A percentile compares a stretch with the other conserved stretches of the same genome.
Evolutionary conservation across 2,797 vertebrate genomes (phyloP).

Genomic region (Lutjanus campechanus): DNA sequence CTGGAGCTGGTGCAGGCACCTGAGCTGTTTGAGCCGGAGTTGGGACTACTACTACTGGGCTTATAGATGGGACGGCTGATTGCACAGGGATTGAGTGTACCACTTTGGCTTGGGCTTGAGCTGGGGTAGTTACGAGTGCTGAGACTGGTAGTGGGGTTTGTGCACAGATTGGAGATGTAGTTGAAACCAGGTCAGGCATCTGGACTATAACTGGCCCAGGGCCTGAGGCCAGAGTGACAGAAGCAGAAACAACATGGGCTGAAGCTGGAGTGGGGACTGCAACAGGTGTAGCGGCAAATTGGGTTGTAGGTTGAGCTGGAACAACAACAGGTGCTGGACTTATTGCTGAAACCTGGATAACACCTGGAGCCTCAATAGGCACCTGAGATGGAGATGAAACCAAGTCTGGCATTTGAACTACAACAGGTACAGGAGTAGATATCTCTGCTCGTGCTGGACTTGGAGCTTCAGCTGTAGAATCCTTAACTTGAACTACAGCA

Average conservation of each 20-base stretch:
- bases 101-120: slow-evolving; percentile 66
- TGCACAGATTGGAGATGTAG: slow-evolving; percentile 68
- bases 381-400: slow-evolving; percentile 80
- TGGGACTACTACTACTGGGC: slow-evolving; percentile 39
- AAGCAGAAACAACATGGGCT: slow-evolving; percentile 33
- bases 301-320: slow-evolving; percentile 53
- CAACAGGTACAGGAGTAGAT: slow-evolving; percentile 43
- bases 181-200: slow-evolving; percentile 82
- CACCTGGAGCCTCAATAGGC: slow-evolving; percentile 52
- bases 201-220: slow-evolving; percentile 76
- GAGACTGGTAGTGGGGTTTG: slow-evolving; percentile 67
- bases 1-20: slow-evolving; percentile 32
- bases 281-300: slow-evolving; percentile 45
- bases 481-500: slow-evolving; percentile 31
- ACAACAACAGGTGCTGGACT: slow-evolving; percentile 59
- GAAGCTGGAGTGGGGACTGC: slow-evolving; percentile 34
- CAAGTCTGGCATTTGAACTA: slow-evolving; percentile 81
- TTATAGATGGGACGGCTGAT: slow-evolving; percentile 53
- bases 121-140: slow-evolving; percentile 52
- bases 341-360: slow-evolving; percentile 65
- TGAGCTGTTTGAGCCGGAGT: slow-evolving; percentile 53
- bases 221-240: slow-evolving; percentile 41
- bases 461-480: slow-evolving; percentile 30
- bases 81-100: slow-evolving; percentile 69
- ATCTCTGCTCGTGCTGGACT: slow-evolving; percentile 10